phyloP scores from a whole-genome alignment of 2,888 invertebrate species.

The Lycophotia porphyrea region DNA sequence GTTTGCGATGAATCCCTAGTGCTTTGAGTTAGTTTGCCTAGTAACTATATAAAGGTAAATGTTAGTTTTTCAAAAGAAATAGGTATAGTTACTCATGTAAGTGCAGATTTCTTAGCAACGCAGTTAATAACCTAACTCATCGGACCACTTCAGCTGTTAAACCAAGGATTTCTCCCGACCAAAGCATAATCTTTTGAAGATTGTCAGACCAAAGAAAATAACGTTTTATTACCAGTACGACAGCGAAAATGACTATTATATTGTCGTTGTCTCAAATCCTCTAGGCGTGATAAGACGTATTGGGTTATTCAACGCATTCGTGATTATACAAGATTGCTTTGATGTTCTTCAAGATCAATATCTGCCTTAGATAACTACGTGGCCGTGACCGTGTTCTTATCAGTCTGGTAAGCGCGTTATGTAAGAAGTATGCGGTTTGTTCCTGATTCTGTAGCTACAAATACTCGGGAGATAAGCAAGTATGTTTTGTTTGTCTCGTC shows the following conservation, averaged over 20 bases:
- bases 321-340: conserved; percentile 43
- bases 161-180: conserved; percentile 5
- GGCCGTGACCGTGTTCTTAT: conserved; percentile 39
- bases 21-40: conserved; percentile 4
- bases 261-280: conserved; percentile 18
- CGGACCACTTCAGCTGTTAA: background rate
- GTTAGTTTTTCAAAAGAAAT: background rate
- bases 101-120: background rate
- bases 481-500: background rate
- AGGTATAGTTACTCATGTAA: background rate
- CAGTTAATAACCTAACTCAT: conserved; percentile 1
- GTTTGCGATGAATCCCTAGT: background rate
- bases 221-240: conserved; percentile 3
- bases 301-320: conserved; percentile 18
- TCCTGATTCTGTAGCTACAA: conserved; percentile 27
- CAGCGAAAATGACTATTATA: conserved; percentile 29
- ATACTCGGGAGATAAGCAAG: conserved; percentile 24
- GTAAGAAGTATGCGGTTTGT: conserved; percentile 32
- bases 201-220: conserved; percentile 5
- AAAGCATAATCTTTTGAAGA: background rate
- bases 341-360: conserved; percentile 18
- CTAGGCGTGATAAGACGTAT: conserved; percentile 17
- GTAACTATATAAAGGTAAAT: background rate
- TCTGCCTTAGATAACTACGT: conserved; percentile 15
- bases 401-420: background rate